Base-by-base conservation (phyloP, 2,797 vertebrate species). In the Chromobotia macracanthus region DNA sequence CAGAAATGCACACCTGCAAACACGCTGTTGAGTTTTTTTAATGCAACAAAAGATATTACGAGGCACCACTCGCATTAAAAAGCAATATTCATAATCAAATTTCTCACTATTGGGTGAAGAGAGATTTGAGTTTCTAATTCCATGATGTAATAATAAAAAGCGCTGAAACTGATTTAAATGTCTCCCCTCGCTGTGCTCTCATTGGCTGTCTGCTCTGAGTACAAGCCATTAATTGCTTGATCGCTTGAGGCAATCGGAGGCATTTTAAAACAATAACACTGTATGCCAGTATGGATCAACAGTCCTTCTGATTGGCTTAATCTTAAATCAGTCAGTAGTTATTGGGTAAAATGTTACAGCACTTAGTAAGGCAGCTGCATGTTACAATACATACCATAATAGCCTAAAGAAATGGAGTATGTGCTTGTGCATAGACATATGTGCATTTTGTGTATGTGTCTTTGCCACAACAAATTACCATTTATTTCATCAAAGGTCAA, bases 261-360 rank as follows among this genome's bases (percentile, higher is more conserved):
- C 56, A 25, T 35, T 56, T 65, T 65, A 18, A 58, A 72, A 72
- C 75, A 72, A 55, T 84, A 86, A 80, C 79, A 85, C 80, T 44
- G 16, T 72, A 84, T 41, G 28, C 51, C 74, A 76, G 68, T 81
- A 81, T 84, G 84, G 82, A 83, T 86, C 71, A 82, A 25, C 53
- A 6, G 12, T 53, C 77, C 79, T 78, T 75, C 66, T 80, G 23
- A 56, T 67, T 74, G 58, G 38, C 71, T 84, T 83, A 63, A 76
- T 25, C 53, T 28, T 63, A 71, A 80, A 86, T 83, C 72, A 84
- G 60, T 28, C 23, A 1, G 44, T 68, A 28, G 80, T 75, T 80
- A 4, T 48, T 23, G n/a, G 56, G 12, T 15, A 60, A 60, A 60
- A 25, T 60, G 56, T 25, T 28, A 31, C 7, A 13, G 41, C 18